Evolutionary conservation across 2,797 vertebrate genomes (phyloP).

Genomic region (Cossypha dichroa): DNA sequence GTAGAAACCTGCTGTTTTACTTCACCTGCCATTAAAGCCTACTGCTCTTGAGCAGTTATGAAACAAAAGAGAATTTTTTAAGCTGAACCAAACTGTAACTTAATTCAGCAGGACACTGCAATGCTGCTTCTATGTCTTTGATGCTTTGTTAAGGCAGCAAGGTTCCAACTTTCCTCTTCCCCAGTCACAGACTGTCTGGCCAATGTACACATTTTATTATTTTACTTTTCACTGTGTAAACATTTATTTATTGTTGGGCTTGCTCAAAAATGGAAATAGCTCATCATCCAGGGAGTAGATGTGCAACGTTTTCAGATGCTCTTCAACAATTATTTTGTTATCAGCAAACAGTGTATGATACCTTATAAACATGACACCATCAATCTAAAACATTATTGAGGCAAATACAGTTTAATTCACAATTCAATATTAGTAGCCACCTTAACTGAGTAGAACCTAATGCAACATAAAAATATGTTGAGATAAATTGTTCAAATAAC

Average conservation of each 20-base stretch:
- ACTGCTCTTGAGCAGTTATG: background rate
- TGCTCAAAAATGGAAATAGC: background rate
- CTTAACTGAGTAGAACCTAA: background rate
- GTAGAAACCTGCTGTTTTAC: constrained; percentile 24
- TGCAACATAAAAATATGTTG: background rate
- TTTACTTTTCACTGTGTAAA: background rate
- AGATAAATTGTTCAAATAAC: background rate
- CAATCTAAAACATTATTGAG: background rate
- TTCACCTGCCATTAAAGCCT: background rate
- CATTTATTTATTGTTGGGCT: background rate
- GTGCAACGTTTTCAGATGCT: background rate
- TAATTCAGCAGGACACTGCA: background rate
- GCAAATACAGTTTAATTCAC: background rate
- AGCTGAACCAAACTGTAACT: background rate
- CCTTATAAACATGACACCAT: background rate
- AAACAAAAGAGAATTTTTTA: background rate
- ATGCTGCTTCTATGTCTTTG: background rate
- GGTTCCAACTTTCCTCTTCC: background rate
- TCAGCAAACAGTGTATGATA: background rate
- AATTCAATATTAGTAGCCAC: background rate
- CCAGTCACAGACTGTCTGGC: background rate
- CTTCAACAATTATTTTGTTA: background rate
- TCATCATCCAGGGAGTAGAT: background rate
- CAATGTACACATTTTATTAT: background rate
- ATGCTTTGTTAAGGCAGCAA: background rate